phyloP scores from a whole-genome alignment of 2,113 vertebrate genomes.

The Cathartes aura region DNA sequence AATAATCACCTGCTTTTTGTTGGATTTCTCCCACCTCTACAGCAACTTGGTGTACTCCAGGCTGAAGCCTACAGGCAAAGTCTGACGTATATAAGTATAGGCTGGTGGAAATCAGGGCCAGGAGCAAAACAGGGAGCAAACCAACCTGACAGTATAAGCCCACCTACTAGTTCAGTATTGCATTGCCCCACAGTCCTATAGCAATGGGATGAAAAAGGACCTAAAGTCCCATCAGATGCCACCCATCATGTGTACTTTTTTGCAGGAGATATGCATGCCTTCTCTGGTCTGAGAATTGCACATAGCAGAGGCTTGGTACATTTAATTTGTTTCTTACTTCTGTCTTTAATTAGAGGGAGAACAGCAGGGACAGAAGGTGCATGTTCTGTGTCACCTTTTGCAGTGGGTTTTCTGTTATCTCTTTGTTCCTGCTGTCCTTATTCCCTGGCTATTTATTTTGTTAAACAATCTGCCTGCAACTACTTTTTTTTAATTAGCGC shows the following conservation, averaged over 20 bases:
- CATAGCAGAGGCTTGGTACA: not conserved
- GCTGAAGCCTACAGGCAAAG: not conserved
- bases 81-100: not conserved
- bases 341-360: slow-evolving; percentile 36
- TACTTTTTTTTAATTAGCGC: not conserved
- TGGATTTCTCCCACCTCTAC: not conserved
- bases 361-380: not conserved
- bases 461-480: not conserved
- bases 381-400: not conserved
- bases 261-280: not conserved
- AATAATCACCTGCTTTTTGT: not conserved
- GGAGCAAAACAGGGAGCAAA: not conserved
- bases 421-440: not conserved
- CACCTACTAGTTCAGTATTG: not conserved
- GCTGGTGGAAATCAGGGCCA: not conserved
- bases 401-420: slow-evolving; percentile 7
- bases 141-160: not conserved
- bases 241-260: fast-evolving
- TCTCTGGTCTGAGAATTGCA: not conserved
- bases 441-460: slow-evolving; percentile 24
- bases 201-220: not conserved
- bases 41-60: not conserved
- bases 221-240: not conserved
- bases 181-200: not conserved
- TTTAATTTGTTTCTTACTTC: not conserved